Base-by-base conservation (phyloP, 2,113 vertebrate genomes). In the Grallaria varia region DNA sequence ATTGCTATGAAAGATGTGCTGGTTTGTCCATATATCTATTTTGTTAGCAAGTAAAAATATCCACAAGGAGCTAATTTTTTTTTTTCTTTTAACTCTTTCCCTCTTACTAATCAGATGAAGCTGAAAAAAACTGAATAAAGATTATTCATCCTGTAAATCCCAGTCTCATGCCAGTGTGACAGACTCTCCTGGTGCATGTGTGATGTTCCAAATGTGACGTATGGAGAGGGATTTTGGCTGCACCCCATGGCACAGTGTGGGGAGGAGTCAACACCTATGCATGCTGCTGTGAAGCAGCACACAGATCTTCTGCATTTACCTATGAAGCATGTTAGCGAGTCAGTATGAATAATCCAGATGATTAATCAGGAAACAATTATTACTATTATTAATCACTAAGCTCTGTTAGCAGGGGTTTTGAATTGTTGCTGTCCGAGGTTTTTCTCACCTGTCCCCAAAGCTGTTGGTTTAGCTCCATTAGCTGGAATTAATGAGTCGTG, bases 31-130 rank as follows among this genome's bases (percentile, higher is more conserved):
- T 53, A 63, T 94, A 81, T 52, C 87, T 85, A 45, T 93, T 81
- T 82, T 94, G 62, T 95, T 96, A 96, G 67, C 87, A 87, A 96
- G 91, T 92, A 95, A 89, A 97, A 97, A 96, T 75, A 85, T 92
- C 52, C 53, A 52, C 52, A 87, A 86, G 83, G 91, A 95, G 4
- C 17, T 89, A 18, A 5, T 18, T 14, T 59, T 27, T 77, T 69
- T 66, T 66, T 40, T 78, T 5, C 30, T 92, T 95, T 90, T 69
- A 78, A 39, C 45, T 76, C 49, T 71, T 95, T 95, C 67, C 44
- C 56, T 85, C 63, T 78, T 72, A 66, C 45, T 93, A 91, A 86
- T 93, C 25, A 87, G 35, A 90, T 63, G 72, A 95, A 94, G 47
- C 17, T 90, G 71, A 74, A 90, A 78, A 80, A 59, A 56, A 60